These are phyloP conservation scores for Orcinus orca DNA, from an alignment of 2,113 vertebrate genomes.

Conservation along the genomic window DNA sequence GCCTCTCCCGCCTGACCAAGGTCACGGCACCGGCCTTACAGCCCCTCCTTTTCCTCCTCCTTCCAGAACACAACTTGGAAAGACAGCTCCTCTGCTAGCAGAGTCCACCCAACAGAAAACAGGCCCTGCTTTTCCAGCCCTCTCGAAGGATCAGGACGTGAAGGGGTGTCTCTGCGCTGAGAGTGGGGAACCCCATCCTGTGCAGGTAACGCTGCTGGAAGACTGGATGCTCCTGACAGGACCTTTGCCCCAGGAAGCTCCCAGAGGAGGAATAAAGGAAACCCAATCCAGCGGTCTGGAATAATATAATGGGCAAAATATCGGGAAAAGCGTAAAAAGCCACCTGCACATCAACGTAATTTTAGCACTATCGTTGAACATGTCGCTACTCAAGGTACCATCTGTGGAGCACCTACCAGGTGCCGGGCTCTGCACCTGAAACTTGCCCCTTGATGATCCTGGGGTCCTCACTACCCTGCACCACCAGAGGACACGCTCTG, in stretches of 20 bases:
- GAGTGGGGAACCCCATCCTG: not conserved
- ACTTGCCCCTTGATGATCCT: rapidly evolving
- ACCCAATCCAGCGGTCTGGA: rapidly evolving
- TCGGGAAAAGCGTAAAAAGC: not conserved
- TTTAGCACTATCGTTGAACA: no score
- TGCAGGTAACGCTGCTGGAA: rapidly evolving
- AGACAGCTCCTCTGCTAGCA: not conserved
- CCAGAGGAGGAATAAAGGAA: no score
- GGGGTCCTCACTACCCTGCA: not conserved
- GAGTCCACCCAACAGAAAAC: not conserved
- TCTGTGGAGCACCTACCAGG: not conserved
- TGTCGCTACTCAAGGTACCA: not conserved
- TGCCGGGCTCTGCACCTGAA: rapidly evolving
- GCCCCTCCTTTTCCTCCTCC: not conserved
- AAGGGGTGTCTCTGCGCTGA: not conserved
- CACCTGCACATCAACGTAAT: rapidly evolving
- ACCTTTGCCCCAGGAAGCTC: not conserved
- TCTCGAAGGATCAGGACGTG: not conserved
- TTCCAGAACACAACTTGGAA: not conserved
- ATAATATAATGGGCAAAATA: not conserved
- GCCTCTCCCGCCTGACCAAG: not conserved
- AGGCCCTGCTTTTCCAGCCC: not conserved
- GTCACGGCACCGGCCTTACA: not conserved
- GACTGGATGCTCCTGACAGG: not conserved
- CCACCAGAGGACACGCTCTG: not conserved